phyloP scores from a whole-genome alignment of 2,113 vertebrate genomes.

The Gallinago paraguaiae region DNA sequence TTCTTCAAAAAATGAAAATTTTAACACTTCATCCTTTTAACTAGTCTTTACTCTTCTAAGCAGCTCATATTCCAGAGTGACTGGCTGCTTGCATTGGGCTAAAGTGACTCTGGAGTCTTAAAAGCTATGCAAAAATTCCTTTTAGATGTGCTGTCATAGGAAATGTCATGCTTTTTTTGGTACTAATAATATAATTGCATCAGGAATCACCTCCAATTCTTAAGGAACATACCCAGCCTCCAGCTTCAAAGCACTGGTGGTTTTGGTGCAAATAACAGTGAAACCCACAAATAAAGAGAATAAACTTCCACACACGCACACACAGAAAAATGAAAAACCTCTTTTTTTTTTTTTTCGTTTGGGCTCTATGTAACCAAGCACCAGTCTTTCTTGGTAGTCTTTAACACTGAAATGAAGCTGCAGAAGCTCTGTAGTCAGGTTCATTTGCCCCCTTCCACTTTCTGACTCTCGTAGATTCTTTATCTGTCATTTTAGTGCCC shows the following conservation, averaged over 20 bases:
- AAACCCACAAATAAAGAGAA: not conserved
- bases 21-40: not conserved
- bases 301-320: not conserved
- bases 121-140: not conserved
- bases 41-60: not conserved
- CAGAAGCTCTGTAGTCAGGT: not conserved
- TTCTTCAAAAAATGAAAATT: not conserved
- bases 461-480: not conserved
- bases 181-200: not conserved
- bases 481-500: not conserved
- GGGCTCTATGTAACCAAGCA: not conserved
- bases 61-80: not conserved
- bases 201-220: conserved; percentile 35
- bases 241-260: not conserved
- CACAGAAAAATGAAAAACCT: not conserved
- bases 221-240: not conserved
- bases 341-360: not conserved
- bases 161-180: not conserved
- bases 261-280: not conserved
- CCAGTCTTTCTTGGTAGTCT: not conserved
- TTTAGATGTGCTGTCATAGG: not conserved
- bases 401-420: not conserved
- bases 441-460: not conserved
- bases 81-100: not conserved
- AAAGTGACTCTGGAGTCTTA: not conserved